Conservation (phyloP, 1,140 invertebrate species). For the Pseudomyrmex gracilis region DNA sequence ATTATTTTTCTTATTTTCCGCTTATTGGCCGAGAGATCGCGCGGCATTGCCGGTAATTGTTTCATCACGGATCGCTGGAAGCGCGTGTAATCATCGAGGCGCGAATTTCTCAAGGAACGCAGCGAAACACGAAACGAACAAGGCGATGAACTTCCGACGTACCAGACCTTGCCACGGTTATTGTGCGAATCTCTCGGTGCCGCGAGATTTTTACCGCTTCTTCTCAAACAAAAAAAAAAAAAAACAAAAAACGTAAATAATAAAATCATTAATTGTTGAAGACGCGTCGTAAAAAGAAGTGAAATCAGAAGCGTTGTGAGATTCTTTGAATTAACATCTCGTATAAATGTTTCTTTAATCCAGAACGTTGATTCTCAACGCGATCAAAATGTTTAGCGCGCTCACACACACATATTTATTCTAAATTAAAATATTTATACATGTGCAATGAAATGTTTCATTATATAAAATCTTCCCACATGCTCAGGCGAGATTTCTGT, state of each 20-base stretch:
- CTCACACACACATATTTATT: no score
- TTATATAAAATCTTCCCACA: neutral
- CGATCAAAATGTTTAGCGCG: no score
- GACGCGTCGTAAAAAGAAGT: no score
- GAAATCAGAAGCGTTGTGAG: no score
- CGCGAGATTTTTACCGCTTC: neutral
- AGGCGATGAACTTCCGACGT: constrained; percentile 58
- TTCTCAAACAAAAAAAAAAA: no score
- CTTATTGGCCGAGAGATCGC: constrained; percentile 50
- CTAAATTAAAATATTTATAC: no score
- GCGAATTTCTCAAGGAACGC: constrained; percentile 62
- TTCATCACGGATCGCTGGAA: constrained; percentile 54
- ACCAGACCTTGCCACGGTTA: constrained; percentile 29
- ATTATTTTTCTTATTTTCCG: constrained; percentile 66
- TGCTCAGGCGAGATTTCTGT: neutral
- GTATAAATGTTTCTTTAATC: no score
- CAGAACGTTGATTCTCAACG: no score
- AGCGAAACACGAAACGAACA: constrained; percentile 38
- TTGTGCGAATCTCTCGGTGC: neutral
- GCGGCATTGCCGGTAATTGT: constrained; percentile 53
- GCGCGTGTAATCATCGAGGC: constrained; percentile 59
- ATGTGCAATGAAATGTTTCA: no score
- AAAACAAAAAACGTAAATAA: no score
- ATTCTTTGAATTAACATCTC: no score
- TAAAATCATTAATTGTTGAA: no score